A percentile compares a stretch with the other conserved stretches of the same genome.
phyloP scores from a whole-genome alignment of 1,140 invertebrate genomes.

The Drosophila leontia region DNA sequence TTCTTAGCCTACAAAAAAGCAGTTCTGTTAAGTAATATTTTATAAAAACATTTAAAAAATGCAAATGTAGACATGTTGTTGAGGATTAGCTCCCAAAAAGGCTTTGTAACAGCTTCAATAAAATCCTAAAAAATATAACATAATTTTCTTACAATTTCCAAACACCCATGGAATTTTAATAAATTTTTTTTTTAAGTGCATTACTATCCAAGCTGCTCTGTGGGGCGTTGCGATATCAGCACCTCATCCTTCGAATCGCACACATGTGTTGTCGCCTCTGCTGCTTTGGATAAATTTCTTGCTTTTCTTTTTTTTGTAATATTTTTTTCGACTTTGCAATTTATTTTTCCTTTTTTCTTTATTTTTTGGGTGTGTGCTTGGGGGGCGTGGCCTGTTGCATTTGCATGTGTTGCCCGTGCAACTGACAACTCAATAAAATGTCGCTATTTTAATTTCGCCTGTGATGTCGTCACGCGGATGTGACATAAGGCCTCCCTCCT shows the following conservation, averaged over 20 bases:
- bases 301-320: conserved; percentile 10
- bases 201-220: conserved; percentile 24
- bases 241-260: conserved; percentile 63
- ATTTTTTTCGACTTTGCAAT: conserved; percentile 14
- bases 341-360: conserved; percentile 10
- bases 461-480: conserved; percentile 68
- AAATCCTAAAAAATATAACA: not conserved
- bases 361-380: conserved; percentile 69
- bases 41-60: not conserved
- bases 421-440: conserved; percentile 82
- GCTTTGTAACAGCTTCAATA: fast-evolving
- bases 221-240: conserved; percentile 73
- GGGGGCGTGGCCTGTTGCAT: conserved; percentile 65
- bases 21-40: too few species aligned
- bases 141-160: not conserved
- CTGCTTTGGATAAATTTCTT: conserved; percentile 36
- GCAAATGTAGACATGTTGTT: not conserved
- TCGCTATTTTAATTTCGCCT: conserved; percentile 74
- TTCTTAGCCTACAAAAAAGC: too few species aligned
- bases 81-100: too few species aligned
- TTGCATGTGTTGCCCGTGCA: conserved; percentile 65
- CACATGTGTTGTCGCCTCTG: conserved; percentile 42
- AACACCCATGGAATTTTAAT: not conserved
- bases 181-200: conserved; percentile 7
- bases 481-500: conserved; percentile 41